phyloP scores from a whole-genome alignment of 2,888 invertebrate genomes.

The Zygogramma bicolorata region DNA sequence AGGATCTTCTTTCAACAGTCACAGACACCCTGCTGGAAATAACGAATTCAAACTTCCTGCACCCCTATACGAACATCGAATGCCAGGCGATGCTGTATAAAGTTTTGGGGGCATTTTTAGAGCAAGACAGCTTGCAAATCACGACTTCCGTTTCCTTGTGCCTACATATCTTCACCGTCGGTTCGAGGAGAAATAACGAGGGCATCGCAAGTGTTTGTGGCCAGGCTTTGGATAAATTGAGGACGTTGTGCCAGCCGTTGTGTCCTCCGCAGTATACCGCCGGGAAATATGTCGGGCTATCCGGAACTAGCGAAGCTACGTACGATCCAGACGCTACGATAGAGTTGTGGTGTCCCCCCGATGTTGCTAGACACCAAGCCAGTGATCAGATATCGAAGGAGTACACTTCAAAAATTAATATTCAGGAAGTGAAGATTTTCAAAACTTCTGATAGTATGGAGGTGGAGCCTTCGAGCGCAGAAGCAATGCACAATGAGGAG shows the following conservation, averaged over 20 bases:
- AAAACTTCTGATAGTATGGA: background rate
- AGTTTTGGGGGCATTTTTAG: conserved; percentile 45
- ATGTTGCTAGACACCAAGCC: background rate
- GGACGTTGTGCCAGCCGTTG: conserved; percentile 50
- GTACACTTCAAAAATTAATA: background rate
- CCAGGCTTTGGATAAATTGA: conserved; percentile 41
- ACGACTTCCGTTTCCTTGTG: conserved; percentile 44
- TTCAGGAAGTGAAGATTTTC: background rate
- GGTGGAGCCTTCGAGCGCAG: background rate
- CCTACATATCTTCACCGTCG: conserved; percentile 43
- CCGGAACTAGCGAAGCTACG: background rate
- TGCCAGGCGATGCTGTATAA: conserved; percentile 44
- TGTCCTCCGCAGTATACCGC: conserved; percentile 39
- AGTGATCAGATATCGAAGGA: background rate
- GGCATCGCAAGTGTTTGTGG: conserved; percentile 41
- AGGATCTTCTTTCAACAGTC: conserved; percentile 40
- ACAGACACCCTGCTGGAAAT: conserved; percentile 42
- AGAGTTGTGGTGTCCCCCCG: background rate
- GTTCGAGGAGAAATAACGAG: conserved; percentile 35
- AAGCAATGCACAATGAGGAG: background rate
- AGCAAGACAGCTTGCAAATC: conserved; percentile 44
- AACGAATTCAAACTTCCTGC: conserved; percentile 32
- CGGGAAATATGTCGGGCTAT: background rate
- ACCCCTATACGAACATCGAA: conserved; percentile 41
- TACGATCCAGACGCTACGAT: background rate